These are phyloP conservation scores for Drosophila anceps DNA, from an alignment of 2,888 invertebrate genomes.

Conservation along the genomic window DNA sequence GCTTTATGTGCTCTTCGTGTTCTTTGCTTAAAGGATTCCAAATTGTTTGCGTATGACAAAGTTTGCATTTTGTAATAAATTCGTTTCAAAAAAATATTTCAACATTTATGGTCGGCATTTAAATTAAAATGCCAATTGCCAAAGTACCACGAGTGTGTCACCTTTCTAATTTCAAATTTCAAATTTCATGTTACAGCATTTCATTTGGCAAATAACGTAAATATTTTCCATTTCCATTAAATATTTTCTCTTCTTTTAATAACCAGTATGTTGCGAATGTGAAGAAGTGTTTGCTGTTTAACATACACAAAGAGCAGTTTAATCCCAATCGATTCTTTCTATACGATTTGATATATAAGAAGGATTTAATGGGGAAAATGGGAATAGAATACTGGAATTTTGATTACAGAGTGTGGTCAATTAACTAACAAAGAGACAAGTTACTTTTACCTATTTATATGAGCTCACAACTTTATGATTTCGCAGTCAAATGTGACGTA, in stretches of 20 bases:
- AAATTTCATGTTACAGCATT: not conserved
- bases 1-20: conserved; percentile 48
- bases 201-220: not conserved
- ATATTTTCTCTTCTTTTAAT: not conserved
- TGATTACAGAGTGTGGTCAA: too few relatives aligned
- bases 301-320: not conserved
- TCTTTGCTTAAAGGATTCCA: conserved; percentile 62
- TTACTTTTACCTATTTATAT: too few relatives aligned
- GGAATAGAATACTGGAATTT: too few relatives aligned
- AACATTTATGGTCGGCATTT: conserved; percentile 68
- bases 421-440: too few relatives aligned
- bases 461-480: too few relatives aligned
- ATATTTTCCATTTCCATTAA: not conserved
- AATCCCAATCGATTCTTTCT: not conserved
- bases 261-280: too few relatives aligned
- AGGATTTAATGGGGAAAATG: too few relatives aligned
- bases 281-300: not conserved
- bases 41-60: conserved; percentile 75
- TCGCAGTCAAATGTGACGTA: too few relatives aligned
- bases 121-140: conserved; percentile 56
- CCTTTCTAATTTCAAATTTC: not conserved
- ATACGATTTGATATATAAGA: too few relatives aligned
- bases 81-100: conserved; percentile 67
- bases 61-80: conserved; percentile 73
- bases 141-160: not conserved